A percentile compares a stretch with the other conserved stretches of the same genome.
Evolutionary conservation across 2,888 invertebrate genomes (phyloP).

Genomic region (Idaea dimidiata): DNA sequence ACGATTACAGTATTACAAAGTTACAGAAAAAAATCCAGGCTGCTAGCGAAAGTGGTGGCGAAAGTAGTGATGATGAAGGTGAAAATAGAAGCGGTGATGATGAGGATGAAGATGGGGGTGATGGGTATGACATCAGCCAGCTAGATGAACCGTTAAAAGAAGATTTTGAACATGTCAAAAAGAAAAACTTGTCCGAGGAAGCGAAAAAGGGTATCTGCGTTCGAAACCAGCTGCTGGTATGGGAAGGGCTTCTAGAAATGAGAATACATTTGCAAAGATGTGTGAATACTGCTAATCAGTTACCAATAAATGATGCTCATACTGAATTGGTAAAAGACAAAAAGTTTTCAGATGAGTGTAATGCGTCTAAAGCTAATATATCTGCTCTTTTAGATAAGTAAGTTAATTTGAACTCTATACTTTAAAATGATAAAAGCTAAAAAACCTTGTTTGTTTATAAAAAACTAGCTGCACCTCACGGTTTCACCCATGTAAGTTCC

Average conservation of each 20-base stretch:
- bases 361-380: slow-evolving; percentile 78
- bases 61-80: slow-evolving; percentile 37
- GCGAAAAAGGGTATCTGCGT: slow-evolving; percentile 85
- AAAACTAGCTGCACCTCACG: too few relatives aligned
- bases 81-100: slow-evolving; percentile 41
- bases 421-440: too few relatives aligned
- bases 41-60: slow-evolving; percentile 27
- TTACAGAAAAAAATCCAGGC: slow-evolving; percentile 26
- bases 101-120: slow-evolving; percentile 49
- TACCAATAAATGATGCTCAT: slow-evolving; percentile 85
- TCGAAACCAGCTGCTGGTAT: slow-evolving; percentile 86
- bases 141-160: slow-evolving; percentile 70
- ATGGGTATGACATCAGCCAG: slow-evolving; percentile 71
- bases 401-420: slow-evolving; percentile 32
- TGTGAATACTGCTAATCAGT: slow-evolving; percentile 86
- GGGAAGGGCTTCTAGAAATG: slow-evolving; percentile 92
- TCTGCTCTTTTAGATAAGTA: slow-evolving; percentile 83
- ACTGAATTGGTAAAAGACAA: slow-evolving; percentile 64
- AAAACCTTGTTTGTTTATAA: too few relatives aligned
- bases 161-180: slow-evolving; percentile 81
- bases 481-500: too few relatives aligned
- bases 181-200: slow-evolving; percentile 77
- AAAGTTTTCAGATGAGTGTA: slow-evolving; percentile 75
- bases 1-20: slow-evolving; percentile 24
- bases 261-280: slow-evolving; percentile 94